Conservation (phyloP, 2,797 vertebrate genomes). For the Nyctalus aviator region DNA sequence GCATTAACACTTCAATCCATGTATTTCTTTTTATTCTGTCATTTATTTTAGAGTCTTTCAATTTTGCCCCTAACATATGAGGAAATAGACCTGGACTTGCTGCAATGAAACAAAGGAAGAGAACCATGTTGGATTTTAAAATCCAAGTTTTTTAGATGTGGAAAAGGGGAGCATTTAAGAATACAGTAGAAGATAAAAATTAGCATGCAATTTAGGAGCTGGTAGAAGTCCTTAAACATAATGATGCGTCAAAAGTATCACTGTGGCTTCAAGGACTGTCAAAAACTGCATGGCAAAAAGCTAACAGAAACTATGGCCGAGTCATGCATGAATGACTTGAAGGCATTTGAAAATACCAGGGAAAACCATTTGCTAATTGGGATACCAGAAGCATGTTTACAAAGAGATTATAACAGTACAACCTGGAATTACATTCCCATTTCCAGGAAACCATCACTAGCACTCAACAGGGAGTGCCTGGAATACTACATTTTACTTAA, state of each 20-base stretch:
- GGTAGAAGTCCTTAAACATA: not conserved
- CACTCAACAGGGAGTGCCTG: not conserved
- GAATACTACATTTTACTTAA: not conserved
- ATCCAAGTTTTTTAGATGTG: not conserved
- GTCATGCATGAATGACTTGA: not conserved
- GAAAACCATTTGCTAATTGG: not conserved
- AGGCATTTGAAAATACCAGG: not conserved
- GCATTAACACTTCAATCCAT: not conserved
- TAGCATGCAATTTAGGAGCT: not conserved
- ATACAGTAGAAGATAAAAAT: not conserved
- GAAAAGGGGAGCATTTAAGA: not conserved
- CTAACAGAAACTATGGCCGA: not conserved
- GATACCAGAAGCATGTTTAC: not conserved
- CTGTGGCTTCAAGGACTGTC: not conserved
- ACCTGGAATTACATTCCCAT: not conserved
- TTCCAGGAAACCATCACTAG: not conserved
- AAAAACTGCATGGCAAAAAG: not conserved
- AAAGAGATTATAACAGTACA: not conserved
- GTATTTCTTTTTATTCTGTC: not conserved
- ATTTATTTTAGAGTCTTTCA: not conserved
- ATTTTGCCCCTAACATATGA: not conserved
- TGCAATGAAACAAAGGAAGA: not conserved
- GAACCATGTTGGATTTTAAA: not conserved
- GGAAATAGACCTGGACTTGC: not conserved
- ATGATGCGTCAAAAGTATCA: not conserved